Percentiles rank a stretch among this genome's conserved stretches.
These are phyloP conservation scores for Xenops minutus DNA, from an alignment of 2,797 vertebrate genomes.

Conservation along the genomic window DNA sequence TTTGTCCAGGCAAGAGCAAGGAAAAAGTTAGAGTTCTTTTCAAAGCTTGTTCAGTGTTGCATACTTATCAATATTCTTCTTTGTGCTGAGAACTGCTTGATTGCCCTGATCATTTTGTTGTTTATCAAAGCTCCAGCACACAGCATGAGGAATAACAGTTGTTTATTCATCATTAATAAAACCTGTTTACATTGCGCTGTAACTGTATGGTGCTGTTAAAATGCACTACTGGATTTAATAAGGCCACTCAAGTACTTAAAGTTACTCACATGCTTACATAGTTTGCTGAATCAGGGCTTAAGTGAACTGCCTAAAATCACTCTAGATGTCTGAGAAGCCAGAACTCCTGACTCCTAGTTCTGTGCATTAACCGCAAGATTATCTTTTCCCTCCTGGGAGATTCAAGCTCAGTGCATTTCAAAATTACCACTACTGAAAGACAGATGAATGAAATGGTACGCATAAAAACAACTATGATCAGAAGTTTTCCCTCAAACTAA, in stretches of 20 bases:
- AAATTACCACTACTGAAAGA: slow-evolving; percentile 42
- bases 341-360: slow-evolving; percentile 37
- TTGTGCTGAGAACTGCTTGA: background rate
- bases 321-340: slow-evolving; percentile 32
- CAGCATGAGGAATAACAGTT: background rate
- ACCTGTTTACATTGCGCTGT: background rate
- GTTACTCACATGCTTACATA: slow-evolving; percentile 25
- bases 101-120: background rate
- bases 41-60: background rate
- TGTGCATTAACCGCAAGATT: slow-evolving; percentile 44
- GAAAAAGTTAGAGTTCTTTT: background rate
- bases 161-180: slow-evolving; percentile 7
- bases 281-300: slow-evolving; percentile 56
- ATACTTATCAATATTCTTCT: background rate
- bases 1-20: background rate
- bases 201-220: background rate
- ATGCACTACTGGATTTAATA: background rate
- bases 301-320: slow-evolving; percentile 31
- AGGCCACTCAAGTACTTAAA: background rate
- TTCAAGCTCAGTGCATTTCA: slow-evolving; percentile 8
- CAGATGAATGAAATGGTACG: slow-evolving; percentile 41
- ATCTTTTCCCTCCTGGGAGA: slow-evolving; percentile 36
- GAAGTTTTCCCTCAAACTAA: slow-evolving; percentile 52
- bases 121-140: background rate
- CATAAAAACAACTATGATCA: slow-evolving; percentile 56